These are phyloP conservation scores for Empidonax traillii DNA, from an alignment of 2,113 vertebrate genomes.

Conservation along the genomic window DNA sequence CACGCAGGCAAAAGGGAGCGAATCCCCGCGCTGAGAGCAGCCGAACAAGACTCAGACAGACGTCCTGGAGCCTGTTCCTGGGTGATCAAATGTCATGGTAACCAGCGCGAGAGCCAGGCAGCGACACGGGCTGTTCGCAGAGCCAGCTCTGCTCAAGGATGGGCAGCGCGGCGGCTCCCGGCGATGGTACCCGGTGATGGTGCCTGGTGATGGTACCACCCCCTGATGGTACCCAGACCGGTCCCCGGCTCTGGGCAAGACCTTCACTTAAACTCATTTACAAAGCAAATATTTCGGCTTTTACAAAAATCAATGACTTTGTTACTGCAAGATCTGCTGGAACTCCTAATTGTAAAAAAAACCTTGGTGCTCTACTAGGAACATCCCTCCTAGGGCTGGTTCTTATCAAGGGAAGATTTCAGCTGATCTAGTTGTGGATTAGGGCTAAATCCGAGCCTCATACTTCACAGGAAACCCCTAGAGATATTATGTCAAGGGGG, in stretches of 20 bases:
- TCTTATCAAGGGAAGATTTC: neutral
- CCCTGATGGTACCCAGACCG: neutral
- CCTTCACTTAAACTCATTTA: neutral
- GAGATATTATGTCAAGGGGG: neutral
- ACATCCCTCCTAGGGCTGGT: neutral
- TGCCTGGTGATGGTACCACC: neutral
- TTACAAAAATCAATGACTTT: neutral
- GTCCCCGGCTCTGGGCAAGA: neutral
- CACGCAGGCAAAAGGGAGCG: neutral
- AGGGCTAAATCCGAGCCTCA: neutral
- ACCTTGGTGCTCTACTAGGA: neutral
- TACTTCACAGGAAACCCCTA: neutral
- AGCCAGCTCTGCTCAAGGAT: neutral
- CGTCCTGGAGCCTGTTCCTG: neutral
- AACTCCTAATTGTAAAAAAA: neutral
- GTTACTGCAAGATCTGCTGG: neutral
- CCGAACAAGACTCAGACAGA: neutral
- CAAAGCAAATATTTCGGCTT: neutral
- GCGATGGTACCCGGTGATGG: rapidly evolving
- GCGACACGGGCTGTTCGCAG: neutral
- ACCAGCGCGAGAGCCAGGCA: neutral
- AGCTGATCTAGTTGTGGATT: neutral
- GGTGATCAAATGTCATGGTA: slow-evolving; percentile 45
- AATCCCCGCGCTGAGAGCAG: neutral
- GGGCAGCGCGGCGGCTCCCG: rapidly evolving